phyloP scores from a whole-genome alignment of 2,113 vertebrate genomes.

The Monarcha castaneiventris region DNA sequence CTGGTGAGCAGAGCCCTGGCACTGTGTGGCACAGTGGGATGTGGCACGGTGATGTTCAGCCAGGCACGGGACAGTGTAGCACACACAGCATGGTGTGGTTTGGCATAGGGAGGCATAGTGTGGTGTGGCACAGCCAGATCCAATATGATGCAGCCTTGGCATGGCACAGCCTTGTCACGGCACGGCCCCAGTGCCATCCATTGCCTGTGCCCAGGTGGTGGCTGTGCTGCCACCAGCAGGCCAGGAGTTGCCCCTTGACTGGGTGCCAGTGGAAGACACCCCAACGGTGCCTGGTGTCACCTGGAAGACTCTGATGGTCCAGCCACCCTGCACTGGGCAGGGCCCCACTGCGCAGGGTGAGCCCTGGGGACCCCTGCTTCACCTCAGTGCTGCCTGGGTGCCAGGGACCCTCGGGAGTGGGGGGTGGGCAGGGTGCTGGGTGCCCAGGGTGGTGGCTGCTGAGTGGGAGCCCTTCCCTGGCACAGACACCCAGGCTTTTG shows the following conservation, averaged over 20 bases:
- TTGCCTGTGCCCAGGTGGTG: constrained; percentile 65
- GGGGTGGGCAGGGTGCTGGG: background rate
- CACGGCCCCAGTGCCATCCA: background rate
- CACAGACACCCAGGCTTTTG: constrained; percentile 16
- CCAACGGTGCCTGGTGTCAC: constrained; percentile 62
- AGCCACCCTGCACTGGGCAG: background rate
- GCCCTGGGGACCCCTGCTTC: fast-evolving
- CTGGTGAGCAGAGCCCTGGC: constrained; percentile 72
- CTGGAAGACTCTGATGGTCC: constrained; percentile 76
- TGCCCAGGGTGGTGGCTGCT: background rate
- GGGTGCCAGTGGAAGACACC: constrained; percentile 70
- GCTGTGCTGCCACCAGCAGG: constrained; percentile 65
- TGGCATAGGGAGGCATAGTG: background rate
- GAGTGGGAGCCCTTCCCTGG: background rate
- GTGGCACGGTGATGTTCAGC: background rate
- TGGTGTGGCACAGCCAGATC: background rate
- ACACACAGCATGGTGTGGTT: fast-evolving
- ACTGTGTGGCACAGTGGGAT: fast-evolving
- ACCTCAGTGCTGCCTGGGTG: background rate
- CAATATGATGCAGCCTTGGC: background rate
- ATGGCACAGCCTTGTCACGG: background rate
- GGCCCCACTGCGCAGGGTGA: fast-evolving
- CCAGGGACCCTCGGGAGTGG: background rate
- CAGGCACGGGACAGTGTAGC: background rate
- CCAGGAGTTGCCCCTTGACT: constrained; percentile 46